These are phyloP conservation scores for Matsumurasca onukii DNA, from an alignment of 1,140 invertebrate genomes.

Conservation along the genomic window DNA sequence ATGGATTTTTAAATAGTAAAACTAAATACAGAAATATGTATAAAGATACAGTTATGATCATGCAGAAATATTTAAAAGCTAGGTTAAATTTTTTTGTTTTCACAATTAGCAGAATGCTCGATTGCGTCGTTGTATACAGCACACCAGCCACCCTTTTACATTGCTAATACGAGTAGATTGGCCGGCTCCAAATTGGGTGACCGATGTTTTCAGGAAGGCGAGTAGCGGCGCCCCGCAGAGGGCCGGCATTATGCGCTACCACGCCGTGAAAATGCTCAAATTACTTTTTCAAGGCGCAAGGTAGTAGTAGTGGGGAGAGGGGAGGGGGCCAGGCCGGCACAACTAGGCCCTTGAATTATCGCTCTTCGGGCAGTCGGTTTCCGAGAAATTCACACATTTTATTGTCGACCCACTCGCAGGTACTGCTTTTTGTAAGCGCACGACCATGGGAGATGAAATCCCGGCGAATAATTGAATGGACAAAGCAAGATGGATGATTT, in stretches of 20 bases:
- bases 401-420: background rate
- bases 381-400: constrained; percentile 14
- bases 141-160: too few species aligned
- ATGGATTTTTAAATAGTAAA: too few species aligned
- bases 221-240: background rate
- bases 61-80: too few species aligned
- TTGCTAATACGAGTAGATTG: too few species aligned
- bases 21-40: too few species aligned
- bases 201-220: background rate
- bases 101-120: too few species aligned
- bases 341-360: constrained; percentile 15
- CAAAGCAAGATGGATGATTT: too few species aligned
- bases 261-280: constrained; percentile 15
- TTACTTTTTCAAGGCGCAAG: constrained; percentile 14
- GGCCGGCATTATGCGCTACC: background rate
- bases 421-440: background rate
- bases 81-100: too few species aligned
- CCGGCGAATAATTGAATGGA: background rate
- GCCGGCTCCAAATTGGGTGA: too few species aligned
- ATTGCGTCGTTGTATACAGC: too few species aligned
- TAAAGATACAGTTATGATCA: too few species aligned
- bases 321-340: background rate
- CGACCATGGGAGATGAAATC: background rate
- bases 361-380: background rate
- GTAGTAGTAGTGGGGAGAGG: background rate